Base-by-base conservation (phyloP, 1,140 invertebrate genomes). In the Pseudomyrmex cubaensis region DNA sequence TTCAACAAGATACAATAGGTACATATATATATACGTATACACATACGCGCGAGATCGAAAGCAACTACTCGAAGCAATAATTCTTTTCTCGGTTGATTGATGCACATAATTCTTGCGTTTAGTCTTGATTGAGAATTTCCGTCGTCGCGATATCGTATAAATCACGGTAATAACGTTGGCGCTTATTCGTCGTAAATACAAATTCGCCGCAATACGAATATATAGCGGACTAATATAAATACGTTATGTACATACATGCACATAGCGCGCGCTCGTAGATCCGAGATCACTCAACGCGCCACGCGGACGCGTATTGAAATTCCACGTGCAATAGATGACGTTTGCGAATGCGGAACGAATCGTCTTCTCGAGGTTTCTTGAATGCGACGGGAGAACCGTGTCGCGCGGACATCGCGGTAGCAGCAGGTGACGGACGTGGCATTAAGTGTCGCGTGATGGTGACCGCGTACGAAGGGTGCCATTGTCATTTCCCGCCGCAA, bases 261-360 rank as follows among this genome's bases (percentile, higher is more conserved):
- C 50, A 61, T 20, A 2, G 35, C 25, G n/a, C 10, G 48, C 73
- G 20, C 48, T 8, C 56, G 56, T 35, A 35, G 35, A 63, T 63
- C 7, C 35, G n/a, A n/a, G 46, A 59, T 82, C 66, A 62, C 8
- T 61, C 15, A 13, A 25, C 50, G 69, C 35, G 35, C 35, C 35
- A 20, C 25, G 35, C 25, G 73, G 57, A 15, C 52, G 62, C 25
- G 70, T 54, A 56, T 46, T 64, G 70, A 62, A 82, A 82, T 75
- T 64, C 78, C 70, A 74, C 48, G 59, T 20, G 70, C 59, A 77
- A 85, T 66, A 61, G 72, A 54, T 70, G 78, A 88, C 76, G 73
- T 83, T 88, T 70, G 25, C 59, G 50, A 10, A 80, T 12, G 87
- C 80, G 17, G 67, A 86, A 83, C 84, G 63, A 85, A 88, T 89